Conservation (phyloP, 2,113 vertebrate species). For the Junco hyemalis region DNA sequence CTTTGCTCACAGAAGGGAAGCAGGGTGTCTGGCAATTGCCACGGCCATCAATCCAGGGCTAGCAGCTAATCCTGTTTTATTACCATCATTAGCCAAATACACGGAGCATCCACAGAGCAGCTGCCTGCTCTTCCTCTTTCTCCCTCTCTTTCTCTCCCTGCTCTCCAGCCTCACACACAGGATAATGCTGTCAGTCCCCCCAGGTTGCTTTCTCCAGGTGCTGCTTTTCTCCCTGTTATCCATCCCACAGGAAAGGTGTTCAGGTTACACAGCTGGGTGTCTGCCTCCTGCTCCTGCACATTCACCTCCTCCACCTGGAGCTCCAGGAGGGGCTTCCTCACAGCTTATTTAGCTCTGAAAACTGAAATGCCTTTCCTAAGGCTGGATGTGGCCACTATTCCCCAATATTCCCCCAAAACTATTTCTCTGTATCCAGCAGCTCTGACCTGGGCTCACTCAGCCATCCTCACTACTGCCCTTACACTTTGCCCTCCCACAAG, state of each 20-base stretch:
- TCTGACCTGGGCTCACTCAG: background rate
- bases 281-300: background rate
- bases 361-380: background rate
- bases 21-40: background rate
- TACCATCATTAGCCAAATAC: conserved; percentile 22
- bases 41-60: background rate
- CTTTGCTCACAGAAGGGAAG: background rate
- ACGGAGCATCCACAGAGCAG: background rate
- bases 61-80: conserved; percentile 43
- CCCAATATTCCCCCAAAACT: background rate
- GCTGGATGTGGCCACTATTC: background rate
- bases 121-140: background rate
- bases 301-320: background rate
- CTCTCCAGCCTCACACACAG: background rate
- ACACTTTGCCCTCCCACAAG: background rate
- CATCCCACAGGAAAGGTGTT: background rate
- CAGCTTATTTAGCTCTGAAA: background rate
- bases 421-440: background rate
- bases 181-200: background rate
- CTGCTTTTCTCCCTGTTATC: background rate
- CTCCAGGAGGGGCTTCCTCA: background rate
- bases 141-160: background rate
- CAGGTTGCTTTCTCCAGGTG: fast-evolving
- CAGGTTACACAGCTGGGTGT: background rate
- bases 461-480: background rate